phyloP scores from a whole-genome alignment of 2,888 invertebrate species.

The Andrena praecox region DNA sequence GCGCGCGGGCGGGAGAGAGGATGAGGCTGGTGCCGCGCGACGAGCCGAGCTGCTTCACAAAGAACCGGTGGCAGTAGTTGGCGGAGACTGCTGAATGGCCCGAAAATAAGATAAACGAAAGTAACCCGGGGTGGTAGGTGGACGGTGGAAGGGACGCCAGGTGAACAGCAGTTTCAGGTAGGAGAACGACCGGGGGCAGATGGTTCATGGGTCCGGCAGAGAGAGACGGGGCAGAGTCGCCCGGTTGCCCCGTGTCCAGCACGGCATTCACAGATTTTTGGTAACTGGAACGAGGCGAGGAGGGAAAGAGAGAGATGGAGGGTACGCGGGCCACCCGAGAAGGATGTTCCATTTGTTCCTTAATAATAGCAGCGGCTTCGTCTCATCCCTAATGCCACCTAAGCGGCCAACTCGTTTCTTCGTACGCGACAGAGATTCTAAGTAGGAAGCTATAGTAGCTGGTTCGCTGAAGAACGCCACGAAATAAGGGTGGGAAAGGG shows the following conservation, averaged over 20 bases:
- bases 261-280: constrained; percentile 64
- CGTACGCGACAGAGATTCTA: constrained; percentile 64
- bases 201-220: constrained; percentile 52
- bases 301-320: not conserved
- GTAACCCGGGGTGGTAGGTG: constrained; percentile 40
- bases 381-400: constrained; percentile 51
- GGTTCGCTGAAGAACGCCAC: not conserved
- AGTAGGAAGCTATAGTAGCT: constrained; percentile 6
- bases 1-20: not conserved
- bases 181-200: constrained; percentile 65
- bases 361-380: constrained; percentile 73
- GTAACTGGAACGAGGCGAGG: constrained; percentile 32
- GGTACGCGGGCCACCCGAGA: not conserved
- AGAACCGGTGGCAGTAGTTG: constrained; percentile 71
- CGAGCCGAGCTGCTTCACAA: constrained; percentile 45
- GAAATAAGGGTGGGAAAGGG: not conserved
- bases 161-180: constrained; percentile 71
- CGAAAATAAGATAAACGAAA: constrained; percentile 77
- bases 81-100: constrained; percentile 70
- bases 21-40: constrained; percentile 39
- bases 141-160: constrained; percentile 64
- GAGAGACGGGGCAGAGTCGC: constrained; percentile 10
- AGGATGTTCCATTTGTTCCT: constrained; percentile 57
- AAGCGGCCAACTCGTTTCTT: constrained; percentile 57
- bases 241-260: constrained; percentile 48